Evolutionary conservation across 2,888 invertebrate genomes (phyloP), one percentile per base, ranked within the genome.

Genomic region (Eugnorisma glareosa): DNA sequence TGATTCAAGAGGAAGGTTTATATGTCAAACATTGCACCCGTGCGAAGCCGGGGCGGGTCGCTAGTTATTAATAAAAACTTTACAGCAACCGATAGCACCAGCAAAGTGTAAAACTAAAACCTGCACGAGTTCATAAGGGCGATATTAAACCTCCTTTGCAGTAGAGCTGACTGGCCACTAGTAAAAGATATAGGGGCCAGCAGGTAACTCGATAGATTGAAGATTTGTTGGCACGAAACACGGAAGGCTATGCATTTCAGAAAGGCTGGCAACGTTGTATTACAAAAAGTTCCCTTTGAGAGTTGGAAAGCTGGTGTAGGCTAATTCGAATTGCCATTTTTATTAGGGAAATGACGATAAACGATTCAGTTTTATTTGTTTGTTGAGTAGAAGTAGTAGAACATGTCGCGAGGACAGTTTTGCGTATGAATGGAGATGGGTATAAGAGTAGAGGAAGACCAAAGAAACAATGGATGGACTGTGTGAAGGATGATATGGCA

Each of bases 171-270:
- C 80, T 76, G 64, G 79, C 48, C 61, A 69, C 54, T 73, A 70
- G 35, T 48, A n/a, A 67, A 77, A 80, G 15, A 77, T 72, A 73
- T 73, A 28, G 59, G 69, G 51, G 76, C 72, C 40, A 80, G 77
- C 71, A 82, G 77, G 82, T 81, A 72, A 67, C 79, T 48, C 82
- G 79, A 79, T 73, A 73, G 63, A 79, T 81, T 67, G 54, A 79
- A 82, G 79, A 84, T 87, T 87, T 78, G 81, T 87, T 83, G 83
- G 83, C 83, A 83, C 71, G 35, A 37, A 28, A 31, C 83, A 80
- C 82, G 82, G 69, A 82, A 15, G 40, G 43, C 45, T 69, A 71
- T 76, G 73, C 70, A 79, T 51, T 75, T 75, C 69, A 67, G 64
- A 68, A 66, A 79, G 69, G 35, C 15, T n/a, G 31, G 45, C 35